A percentile compares a stretch with the other conserved stretches of the same genome.
Evolutionary conservation across 2,113 vertebrate species (phyloP).

Genomic region (Eptesicus fuscus): DNA sequence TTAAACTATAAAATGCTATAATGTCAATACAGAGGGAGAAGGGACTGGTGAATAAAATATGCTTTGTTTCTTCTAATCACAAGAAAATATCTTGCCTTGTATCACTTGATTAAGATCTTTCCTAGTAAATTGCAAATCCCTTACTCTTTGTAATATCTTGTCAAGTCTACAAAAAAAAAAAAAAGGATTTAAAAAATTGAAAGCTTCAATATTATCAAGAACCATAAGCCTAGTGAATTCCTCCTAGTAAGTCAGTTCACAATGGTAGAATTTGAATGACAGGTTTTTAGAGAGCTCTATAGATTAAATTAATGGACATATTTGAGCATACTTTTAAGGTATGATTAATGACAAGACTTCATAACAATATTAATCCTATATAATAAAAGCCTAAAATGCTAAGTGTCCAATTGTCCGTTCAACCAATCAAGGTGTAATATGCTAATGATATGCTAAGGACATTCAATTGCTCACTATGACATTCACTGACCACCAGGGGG

Average conservation of each 20-base stretch:
- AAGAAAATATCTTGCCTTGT: not conserved
- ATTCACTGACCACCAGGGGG: no score
- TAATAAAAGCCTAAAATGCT: no score
- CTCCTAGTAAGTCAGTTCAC: not conserved
- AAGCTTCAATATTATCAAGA: not conserved
- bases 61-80: conserved; percentile 3
- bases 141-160: not conserved
- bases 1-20: conserved; percentile 6
- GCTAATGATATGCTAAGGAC: no score
- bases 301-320: not conserved
- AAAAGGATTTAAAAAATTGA: not conserved
- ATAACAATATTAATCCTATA: not conserved
- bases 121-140: not conserved
- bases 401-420: no score
- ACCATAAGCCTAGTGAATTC: not conserved
- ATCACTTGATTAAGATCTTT: not conserved
- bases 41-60: not conserved
- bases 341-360: not conserved
- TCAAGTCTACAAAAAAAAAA: not conserved
- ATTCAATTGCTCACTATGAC: no score
- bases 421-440: no score
- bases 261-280: not conserved
- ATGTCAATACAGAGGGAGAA: not conserved
- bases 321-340: not conserved
- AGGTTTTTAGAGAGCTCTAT: not conserved